Percentiles rank a stretch among this genome's conserved stretches.
Evolutionary conservation across 2,113 vertebrate species (phyloP).

Genomic region (Mastomys natalensis): DNA sequence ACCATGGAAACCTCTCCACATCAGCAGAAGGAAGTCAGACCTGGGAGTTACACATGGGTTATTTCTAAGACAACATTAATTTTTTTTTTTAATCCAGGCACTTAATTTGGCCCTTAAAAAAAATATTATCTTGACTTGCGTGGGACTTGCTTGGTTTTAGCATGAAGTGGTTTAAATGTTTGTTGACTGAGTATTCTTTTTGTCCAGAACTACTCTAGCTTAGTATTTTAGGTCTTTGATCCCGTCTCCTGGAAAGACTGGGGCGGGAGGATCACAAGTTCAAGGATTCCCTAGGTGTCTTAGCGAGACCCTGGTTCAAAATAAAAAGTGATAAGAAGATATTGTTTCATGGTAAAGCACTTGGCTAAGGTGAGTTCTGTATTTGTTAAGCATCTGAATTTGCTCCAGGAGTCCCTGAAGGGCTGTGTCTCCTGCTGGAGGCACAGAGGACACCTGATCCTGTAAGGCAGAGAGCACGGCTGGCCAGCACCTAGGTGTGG

Average conservation of each 20-base stretch:
- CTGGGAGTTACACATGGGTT: not conserved
- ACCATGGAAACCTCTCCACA: not conserved
- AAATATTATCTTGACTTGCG: not conserved
- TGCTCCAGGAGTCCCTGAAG: fast-evolving
- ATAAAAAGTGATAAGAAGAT: not conserved
- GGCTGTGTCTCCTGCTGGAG: not conserved
- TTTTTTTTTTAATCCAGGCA: not conserved
- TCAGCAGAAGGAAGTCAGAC: not conserved
- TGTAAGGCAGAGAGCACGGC: fast-evolving
- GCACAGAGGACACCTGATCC: not conserved
- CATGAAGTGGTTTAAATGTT: not conserved
- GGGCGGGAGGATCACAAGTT: not conserved
- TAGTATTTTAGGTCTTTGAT: not conserved
- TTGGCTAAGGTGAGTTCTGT: too few relatives aligned
- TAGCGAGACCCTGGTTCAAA: not conserved
- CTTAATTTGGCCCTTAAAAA: not conserved
- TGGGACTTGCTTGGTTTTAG: not conserved
- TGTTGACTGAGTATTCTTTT: not conserved
- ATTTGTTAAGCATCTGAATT: too few relatives aligned
- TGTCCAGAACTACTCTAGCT: not conserved
- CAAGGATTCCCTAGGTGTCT: not conserved
- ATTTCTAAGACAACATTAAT: not conserved
- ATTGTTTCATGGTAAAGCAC: not conserved
- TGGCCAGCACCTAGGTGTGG: not conserved
- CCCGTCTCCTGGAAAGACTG: not conserved